These are phyloP conservation scores for Seriola dumerili DNA, from an alignment of 2,113 vertebrate species.

Conservation along the genomic window DNA sequence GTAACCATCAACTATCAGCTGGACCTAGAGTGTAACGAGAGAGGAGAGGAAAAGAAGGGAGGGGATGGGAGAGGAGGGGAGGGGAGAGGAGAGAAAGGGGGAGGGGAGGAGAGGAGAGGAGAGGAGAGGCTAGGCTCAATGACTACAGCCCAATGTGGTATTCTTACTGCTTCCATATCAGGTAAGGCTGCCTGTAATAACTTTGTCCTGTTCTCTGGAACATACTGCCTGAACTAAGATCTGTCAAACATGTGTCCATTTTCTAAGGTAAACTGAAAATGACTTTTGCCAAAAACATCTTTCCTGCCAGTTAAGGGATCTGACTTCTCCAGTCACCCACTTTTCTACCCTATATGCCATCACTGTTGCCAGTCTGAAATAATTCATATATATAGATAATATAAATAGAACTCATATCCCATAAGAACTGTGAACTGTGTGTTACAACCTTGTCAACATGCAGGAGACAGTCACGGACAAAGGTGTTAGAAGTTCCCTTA, in stretches of 20 bases:
- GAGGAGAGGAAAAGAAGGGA: neutral
- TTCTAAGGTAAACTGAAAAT: neutral
- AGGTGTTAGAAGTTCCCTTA: slow-evolving; percentile 82
- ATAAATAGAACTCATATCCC: too few species aligned
- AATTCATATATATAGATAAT: too few species aligned
- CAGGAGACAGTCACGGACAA: slow-evolving; percentile 87
- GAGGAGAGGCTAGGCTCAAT: neutral
- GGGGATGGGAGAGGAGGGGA: neutral
- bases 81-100: neutral
- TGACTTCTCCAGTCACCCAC: neutral
- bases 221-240: neutral
- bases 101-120: neutral
- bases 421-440: too few species aligned
- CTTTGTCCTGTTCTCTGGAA: neutral
- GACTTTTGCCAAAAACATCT: neutral
- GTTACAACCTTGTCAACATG: slow-evolving; percentile 88
- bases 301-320: neutral
- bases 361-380: neutral
- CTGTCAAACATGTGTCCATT: neutral
- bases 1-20: slow-evolving; percentile 85
- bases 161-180: neutral
- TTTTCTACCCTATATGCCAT: neutral
- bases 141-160: neutral
- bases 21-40: slow-evolving; percentile 42
- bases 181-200: neutral